Base-by-base conservation (phyloP, 2,113 vertebrate species). In the Plotosus lineatus region DNA sequence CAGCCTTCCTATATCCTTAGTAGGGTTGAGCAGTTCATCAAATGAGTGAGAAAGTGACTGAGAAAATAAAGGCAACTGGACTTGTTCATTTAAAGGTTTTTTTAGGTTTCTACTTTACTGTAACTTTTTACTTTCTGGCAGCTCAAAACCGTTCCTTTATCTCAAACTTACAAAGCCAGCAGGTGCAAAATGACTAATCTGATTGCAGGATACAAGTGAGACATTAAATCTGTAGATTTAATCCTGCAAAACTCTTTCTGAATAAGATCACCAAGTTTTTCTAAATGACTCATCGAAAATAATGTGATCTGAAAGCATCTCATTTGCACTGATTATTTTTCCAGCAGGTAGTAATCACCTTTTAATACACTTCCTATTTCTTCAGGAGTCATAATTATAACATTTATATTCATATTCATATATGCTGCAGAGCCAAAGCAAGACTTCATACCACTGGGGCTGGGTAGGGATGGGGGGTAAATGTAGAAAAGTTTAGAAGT, bases 131-230 rank as follows among this genome's bases (percentile, higher is more conserved):
- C 87, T 82, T 75, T 10, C 33, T 78, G 82, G 84, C 77, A 85
- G 86, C 83, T 79, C n/a, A n/a, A n/a, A n/a, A n/a, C n/a, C n/a
- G n/a, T n/a, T n/a, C n/a, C 83, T 87, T 78, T 87, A 86, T 85
- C 82, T 50, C 46, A 82, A 80, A 81, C 86, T 86, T 82, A 65
- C 68, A 91, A 87, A 90, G 81, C 86, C 90, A 89, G 82, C 84
- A 68, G 83, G 89, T 89, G 86, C 90, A 93, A 91, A 92, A 92
- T 89, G 88, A 89, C 90, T 85, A 88, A 85, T 86, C 85, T 81
- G 87, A 90, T 86, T 69, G 87, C 73, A 87, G 86, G 88, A 83
- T 87, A 91, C 90, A 86, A 88, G 87, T 85, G 87, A 87, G 86
- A 91, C 88, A 86, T 90, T 88, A 89, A 80, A 82, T 80, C 61